A percentile compares a stretch with the other conserved stretches of the same genome.
phyloP scores from a whole-genome alignment of 2,113 vertebrate species.

The Tragelaphus strepsiceros region DNA sequence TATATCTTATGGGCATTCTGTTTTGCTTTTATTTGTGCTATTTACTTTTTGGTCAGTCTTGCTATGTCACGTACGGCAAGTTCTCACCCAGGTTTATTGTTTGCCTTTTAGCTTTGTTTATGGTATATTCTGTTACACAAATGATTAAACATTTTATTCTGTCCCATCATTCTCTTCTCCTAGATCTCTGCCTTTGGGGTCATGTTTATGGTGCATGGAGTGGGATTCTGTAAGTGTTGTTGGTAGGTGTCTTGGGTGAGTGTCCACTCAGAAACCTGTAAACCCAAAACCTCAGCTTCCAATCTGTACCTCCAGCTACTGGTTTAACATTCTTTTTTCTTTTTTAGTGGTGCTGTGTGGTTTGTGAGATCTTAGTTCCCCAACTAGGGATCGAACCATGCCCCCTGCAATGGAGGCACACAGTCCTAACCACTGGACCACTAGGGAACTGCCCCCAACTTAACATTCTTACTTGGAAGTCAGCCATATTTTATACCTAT shows the following conservation, averaged over 20 bases:
- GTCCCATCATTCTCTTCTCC: not conserved
- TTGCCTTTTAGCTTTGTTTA: slow-evolving; percentile 7
- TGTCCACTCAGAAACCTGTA: not conserved
- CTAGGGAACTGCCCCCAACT: not conserved
- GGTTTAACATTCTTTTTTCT: not conserved
- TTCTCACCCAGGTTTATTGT: not conserved
- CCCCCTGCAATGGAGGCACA: not conserved
- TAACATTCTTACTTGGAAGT: not conserved
- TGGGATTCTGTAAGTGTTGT: not conserved
- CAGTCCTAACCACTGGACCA: not conserved
- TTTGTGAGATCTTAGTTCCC: not conserved
- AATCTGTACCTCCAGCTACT: not conserved
- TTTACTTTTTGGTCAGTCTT: not conserved
- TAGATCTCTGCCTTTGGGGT: not conserved
- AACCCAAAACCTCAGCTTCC: not conserved
- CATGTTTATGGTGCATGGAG: not conserved
- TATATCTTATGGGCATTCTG: not conserved
- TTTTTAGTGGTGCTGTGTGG: not conserved
- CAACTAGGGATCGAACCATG: not conserved
- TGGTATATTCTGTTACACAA: not conserved
- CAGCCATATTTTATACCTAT: not conserved
- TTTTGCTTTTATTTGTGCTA: not conserved
- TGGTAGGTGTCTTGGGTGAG: not conserved
- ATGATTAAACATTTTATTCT: not conserved
- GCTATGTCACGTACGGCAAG: not conserved